Evolutionary conservation across 2,797 vertebrate genomes (phyloP).

Genomic region (Aulostomus chinensis): DNA sequence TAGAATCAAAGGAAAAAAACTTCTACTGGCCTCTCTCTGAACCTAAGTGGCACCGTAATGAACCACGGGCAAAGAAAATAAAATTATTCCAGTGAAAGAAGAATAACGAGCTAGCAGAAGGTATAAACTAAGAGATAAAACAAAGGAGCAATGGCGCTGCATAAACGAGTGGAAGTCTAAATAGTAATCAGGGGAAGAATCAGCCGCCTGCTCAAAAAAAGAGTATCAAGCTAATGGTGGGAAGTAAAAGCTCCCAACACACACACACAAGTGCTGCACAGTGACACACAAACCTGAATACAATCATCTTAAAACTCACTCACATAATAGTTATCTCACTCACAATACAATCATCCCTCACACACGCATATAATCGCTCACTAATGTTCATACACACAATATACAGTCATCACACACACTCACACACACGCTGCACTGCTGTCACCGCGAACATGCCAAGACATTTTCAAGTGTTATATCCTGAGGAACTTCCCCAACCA

Average conservation of each 20-base stretch:
- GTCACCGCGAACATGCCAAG: constrained; percentile 90
- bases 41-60: constrained; percentile 37
- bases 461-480: constrained; percentile 80
- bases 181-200: constrained; percentile 97
- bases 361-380: no score
- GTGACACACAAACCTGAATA: constrained; percentile 43
- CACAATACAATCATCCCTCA: constrained; percentile 6
- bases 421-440: constrained; percentile 67
- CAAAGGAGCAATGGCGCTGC: constrained; percentile 54
- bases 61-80: constrained; percentile 45
- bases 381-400: constrained; percentile 3
- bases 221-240: constrained; percentile 74
- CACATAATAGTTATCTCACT: constrained; percentile 32
- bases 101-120: constrained; percentile 56
- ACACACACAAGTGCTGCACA: constrained; percentile 53
- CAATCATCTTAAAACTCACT: constrained; percentile 56
- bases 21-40: constrained; percentile 64
- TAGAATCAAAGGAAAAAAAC: neutral
- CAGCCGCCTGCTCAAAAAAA: constrained; percentile 89
- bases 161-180: constrained; percentile 81
- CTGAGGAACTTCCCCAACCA: constrained; percentile 73
- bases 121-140: constrained; percentile 64
- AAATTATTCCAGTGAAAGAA: constrained; percentile 48
- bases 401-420: constrained; percentile 21
- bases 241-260: constrained; percentile 83